Base-by-base conservation (phyloP, 2,888 invertebrate species). In the Polydrusus cervinus region DNA sequence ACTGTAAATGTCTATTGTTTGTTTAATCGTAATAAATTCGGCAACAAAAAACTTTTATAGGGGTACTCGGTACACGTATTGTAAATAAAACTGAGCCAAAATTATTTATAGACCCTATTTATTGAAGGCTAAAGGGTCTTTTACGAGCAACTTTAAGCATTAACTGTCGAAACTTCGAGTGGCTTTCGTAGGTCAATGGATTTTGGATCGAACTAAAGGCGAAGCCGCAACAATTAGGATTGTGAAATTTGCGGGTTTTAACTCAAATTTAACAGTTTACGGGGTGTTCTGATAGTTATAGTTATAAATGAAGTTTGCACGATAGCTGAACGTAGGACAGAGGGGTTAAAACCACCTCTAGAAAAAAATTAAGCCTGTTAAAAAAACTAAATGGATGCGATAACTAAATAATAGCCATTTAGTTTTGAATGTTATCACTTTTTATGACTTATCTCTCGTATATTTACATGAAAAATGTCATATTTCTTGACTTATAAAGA, bases 61-160 rank as follows among this genome's bases (percentile, higher is more conserved):
- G 53, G 51, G 13, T 43, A 43, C 10, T 9, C 43, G 51, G 51
- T 20, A 51, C 30, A 25, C 53, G 25, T 30, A 30, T 53, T 53
- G 53, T 53, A 53, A 53, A 53, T 53, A 53, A 53, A 53, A 53
- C 13, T 53, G 53, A 20, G 53, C 25, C 25, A 30, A 53, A 53
- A 20, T 53, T 53, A 53, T 53, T 53, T 53, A 53, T 53, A 53
- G n/a, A 53, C 53, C 53, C 53, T 53, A 30, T 53, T 53, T 53
- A 53, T 53, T 30, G 53, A 53, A 53, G 53, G 53, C 30, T 53
- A 53, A 53, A 53, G 53, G 53, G 53, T 20, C 53, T 53, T 53
- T 53, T 53, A 53, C 53, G 53, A 53, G 53, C 53, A 53, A 53
- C 25, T 53, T 53, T 53, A 53, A 16, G 53, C 53, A 53, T 53